Evolutionary conservation across 1,140 invertebrate genomes (phyloP).

Genomic region (Ganaspis sp.): DNA sequence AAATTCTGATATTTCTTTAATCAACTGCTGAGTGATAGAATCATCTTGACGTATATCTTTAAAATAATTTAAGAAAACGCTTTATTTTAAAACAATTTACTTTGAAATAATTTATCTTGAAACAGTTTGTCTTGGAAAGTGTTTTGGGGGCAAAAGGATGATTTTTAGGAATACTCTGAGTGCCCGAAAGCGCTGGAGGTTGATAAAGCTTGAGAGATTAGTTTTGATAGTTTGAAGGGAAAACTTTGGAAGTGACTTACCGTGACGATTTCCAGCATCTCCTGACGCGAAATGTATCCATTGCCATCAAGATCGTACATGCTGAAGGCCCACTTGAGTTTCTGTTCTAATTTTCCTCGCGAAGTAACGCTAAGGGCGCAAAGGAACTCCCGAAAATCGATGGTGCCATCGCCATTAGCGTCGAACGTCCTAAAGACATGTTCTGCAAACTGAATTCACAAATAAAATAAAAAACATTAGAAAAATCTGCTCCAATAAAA

Average conservation of each 20-base stretch:
- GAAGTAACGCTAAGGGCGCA: conserved; percentile 97
- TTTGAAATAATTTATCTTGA: no score
- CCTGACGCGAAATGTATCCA: conserved; percentile 94
- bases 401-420: conserved; percentile 97
- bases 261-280: conserved; percentile 97
- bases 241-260: conserved; percentile 78
- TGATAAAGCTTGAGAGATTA: neutral
- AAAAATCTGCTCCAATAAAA: neutral
- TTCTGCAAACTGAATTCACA: conserved; percentile 89
- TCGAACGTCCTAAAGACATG: conserved; percentile 99
- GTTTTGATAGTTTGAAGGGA: neutral
- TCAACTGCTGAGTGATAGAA: no score
- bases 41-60: no score
- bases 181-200: neutral
- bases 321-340: conserved; percentile 98
- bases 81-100: no score
- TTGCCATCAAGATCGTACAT: conserved; percentile 98
- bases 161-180: no score
- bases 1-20: no score
- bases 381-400: conserved; percentile 98
- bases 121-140: no score
- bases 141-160: no score
- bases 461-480: conserved; percentile 38
- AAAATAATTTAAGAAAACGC: no score
- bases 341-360: conserved; percentile 96